phyloP scores from a whole-genome alignment of 2,888 invertebrate species.

The Spodoptera littoralis region DNA sequence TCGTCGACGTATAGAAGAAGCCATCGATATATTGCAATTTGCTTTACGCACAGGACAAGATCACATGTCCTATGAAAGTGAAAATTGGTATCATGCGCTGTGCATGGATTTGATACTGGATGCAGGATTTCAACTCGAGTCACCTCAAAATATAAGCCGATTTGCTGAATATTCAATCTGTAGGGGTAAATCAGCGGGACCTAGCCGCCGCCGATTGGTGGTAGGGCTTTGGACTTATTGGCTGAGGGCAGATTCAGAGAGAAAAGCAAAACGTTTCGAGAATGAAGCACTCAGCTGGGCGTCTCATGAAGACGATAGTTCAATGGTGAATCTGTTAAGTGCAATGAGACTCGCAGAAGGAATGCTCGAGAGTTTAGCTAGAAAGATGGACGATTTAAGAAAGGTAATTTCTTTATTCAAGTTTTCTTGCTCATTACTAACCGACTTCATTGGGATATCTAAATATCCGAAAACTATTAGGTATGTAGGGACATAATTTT shows the following conservation, averaged over 20 bases:
- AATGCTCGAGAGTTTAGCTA: slow-evolving; percentile 83
- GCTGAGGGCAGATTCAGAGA: slow-evolving; percentile 75
- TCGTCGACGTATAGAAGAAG: slow-evolving; percentile 83
- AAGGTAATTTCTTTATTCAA: slow-evolving; percentile 64
- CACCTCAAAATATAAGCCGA: slow-evolving; percentile 78
- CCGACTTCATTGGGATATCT: too few relatives aligned
- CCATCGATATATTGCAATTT: slow-evolving; percentile 81
- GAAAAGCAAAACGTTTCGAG: slow-evolving; percentile 79
- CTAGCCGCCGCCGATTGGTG: slow-evolving; percentile 73
- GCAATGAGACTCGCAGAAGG: slow-evolving; percentile 81
- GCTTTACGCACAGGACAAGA: slow-evolving; percentile 67
- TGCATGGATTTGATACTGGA: slow-evolving; percentile 89
- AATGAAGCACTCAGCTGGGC: slow-evolving; percentile 77
- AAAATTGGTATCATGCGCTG: slow-evolving; percentile 88
- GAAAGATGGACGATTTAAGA: slow-evolving; percentile 80
- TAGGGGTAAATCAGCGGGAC: slow-evolving; percentile 66
- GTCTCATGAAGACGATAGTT: slow-evolving; percentile 67
- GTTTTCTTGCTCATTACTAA: neutral
- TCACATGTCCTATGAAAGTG: slow-evolving; percentile 67
- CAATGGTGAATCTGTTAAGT: slow-evolving; percentile 73
- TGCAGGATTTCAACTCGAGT: slow-evolving; percentile 87
- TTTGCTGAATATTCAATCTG: slow-evolving; percentile 76
- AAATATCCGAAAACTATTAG: too few relatives aligned
- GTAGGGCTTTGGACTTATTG: slow-evolving; percentile 83
- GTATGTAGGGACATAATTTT: too few relatives aligned